Percentiles rank a stretch among this genome's conserved stretches.
Evolutionary conservation across 2,888 invertebrate genomes (phyloP).

Genomic region (Subacronicta megacephala): DNA sequence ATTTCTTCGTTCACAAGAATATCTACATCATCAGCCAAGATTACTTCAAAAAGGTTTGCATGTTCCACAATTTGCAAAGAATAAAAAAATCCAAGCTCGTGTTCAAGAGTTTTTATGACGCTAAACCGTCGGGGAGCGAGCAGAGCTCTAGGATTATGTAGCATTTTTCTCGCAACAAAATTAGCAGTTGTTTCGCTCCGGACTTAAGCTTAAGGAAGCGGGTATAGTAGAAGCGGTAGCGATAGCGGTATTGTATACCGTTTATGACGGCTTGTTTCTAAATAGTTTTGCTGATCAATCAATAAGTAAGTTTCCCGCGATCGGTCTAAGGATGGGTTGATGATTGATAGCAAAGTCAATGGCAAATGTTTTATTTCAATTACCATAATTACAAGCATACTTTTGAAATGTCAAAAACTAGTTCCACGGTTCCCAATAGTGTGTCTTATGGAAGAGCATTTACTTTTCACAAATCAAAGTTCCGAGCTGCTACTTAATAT

Average conservation of each 20-base stretch:
- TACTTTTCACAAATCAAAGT: too few species aligned
- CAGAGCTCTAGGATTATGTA: constrained; percentile 46
- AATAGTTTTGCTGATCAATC: too few species aligned
- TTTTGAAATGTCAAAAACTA: too few species aligned
- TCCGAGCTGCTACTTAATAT: too few species aligned
- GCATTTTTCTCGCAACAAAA: constrained; percentile 56
- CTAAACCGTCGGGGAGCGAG: constrained; percentile 35
- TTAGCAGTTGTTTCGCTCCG: constrained; percentile 49
- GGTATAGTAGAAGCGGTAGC: constrained; percentile 1
- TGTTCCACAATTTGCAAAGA: constrained; percentile 41
- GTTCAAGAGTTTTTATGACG: constrained; percentile 47
- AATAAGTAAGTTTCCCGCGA: too few species aligned
- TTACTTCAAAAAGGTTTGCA: constrained; percentile 43
- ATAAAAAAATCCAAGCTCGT: constrained; percentile 39
- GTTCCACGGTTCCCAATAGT: too few species aligned
- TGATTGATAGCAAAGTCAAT: too few species aligned
- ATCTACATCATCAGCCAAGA: constrained; percentile 17
- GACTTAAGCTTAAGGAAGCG: constrained; percentile 40
- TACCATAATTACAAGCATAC: too few species aligned
- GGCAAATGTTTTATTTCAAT: too few species aligned
- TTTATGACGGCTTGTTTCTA: too few species aligned
- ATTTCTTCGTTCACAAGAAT: neutral
- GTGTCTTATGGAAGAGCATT: too few species aligned
- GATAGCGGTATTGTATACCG: constrained; percentile 18
- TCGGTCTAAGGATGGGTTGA: too few species aligned